Evolutionary conservation across 2,797 vertebrate genomes (phyloP).

Genomic region (Austrolebias charrua): DNA sequence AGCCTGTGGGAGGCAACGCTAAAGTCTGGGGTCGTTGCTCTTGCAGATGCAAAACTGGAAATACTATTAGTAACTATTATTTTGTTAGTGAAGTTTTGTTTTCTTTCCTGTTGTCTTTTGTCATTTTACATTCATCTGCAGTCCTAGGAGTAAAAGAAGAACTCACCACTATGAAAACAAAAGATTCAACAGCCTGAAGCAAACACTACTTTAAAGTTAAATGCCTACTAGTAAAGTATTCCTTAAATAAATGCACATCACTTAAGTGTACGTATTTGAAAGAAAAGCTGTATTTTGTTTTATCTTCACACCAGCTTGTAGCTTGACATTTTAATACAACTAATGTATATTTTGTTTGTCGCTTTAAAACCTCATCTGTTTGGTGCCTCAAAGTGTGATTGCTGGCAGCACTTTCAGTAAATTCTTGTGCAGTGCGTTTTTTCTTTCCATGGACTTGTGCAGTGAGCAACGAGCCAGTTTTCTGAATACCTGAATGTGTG

Average conservation of each 20-base stretch:
- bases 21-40: background rate
- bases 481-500: conserved; percentile 66
- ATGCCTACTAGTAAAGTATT: no score
- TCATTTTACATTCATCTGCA: no score
- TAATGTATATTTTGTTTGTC: background rate
- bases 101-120: background rate
- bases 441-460: conserved; percentile 42
- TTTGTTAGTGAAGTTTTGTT: background rate
- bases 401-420: conserved; percentile 13
- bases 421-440: conserved; percentile 28
- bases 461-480: conserved; percentile 41
- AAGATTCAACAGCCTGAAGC: no score
- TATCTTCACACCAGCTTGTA: no score
- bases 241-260: no score
- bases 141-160: no score
- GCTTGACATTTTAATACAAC: background rate
- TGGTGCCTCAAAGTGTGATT: conserved; percentile 1
- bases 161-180: no score
- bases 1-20: background rate
- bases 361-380: background rate
- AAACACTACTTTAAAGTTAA: no score
- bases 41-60: background rate
- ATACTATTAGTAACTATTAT: background rate
- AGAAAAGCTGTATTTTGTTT: no score
- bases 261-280: no score